phyloP scores from a whole-genome alignment of 2,888 invertebrate species.

The Coelinius sp. region DNA sequence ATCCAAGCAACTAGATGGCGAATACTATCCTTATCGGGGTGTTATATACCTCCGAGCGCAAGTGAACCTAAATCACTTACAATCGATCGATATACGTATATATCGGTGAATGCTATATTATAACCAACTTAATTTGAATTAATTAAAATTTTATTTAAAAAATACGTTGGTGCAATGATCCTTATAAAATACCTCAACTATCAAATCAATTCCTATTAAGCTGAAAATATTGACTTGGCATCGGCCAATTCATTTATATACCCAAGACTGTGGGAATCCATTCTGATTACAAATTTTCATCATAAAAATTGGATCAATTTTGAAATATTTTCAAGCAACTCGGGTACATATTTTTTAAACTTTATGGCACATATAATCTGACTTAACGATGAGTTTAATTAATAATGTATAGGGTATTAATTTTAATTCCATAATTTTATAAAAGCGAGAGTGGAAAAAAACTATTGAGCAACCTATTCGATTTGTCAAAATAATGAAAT shows the following conservation, averaged over 20 bases:
- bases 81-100: slow-evolving; percentile 39
- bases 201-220: not conserved
- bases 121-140: slow-evolving; percentile 12
- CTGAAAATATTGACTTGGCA: slow-evolving; percentile 3
- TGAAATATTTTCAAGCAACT: slow-evolving; percentile 9
- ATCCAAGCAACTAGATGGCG: slow-evolving; percentile 10
- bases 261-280: slow-evolving; percentile 4
- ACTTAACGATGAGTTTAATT: not conserved
- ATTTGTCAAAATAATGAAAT: not conserved
- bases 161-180: not conserved
- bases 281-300: not conserved
- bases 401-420: not conserved
- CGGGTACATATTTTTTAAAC: not conserved
- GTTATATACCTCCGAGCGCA: slow-evolving; percentile 33
- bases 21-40: slow-evolving; percentile 44
- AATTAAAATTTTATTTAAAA: slow-evolving; percentile 8
- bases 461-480: not conserved
- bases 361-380: not conserved
- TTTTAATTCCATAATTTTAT: not conserved
- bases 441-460: not conserved
- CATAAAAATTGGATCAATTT: not conserved
- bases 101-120: slow-evolving; percentile 30
- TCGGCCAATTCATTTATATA: not conserved
- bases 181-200: not conserved
- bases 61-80: slow-evolving; percentile 29